These are phyloP conservation scores for Pygmarrhopalites habei DNA, from an alignment of 1,140 invertebrate genomes.

Conservation along the genomic window DNA sequence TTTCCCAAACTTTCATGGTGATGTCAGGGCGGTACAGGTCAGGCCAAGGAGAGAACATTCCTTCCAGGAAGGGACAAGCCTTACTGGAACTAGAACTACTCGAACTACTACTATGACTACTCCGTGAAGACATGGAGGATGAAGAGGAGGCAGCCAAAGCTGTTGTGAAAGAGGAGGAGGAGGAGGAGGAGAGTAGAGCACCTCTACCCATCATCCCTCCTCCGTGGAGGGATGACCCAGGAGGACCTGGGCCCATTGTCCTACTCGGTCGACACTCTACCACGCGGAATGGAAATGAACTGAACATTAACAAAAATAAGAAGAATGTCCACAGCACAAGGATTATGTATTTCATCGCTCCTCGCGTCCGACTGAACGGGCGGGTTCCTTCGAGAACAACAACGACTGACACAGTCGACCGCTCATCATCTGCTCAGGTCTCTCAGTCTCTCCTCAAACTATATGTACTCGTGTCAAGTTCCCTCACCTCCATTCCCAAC, in stretches of 20 bases:
- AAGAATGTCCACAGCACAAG: conserved; percentile 36
- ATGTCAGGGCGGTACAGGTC: conserved; percentile 34
- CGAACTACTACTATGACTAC: neutral
- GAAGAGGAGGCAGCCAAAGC: conserved; percentile 1
- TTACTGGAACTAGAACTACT: neutral
- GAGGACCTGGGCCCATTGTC: conserved; percentile 34
- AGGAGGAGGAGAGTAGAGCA: neutral
- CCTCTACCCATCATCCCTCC: neutral
- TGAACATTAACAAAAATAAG: conserved; percentile 37
- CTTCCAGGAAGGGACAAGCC: conserved; percentile 24
- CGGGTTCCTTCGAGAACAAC: conserved; percentile 17
- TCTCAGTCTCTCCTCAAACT: neutral
- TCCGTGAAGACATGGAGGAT: neutral
- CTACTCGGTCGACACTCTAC: conserved; percentile 35
- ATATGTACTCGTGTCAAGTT: neutral
- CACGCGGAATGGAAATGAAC: conserved; percentile 38
- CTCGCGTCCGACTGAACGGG: conserved; percentile 17
- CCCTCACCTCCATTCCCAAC: conserved; percentile 3
- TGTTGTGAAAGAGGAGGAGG: neutral
- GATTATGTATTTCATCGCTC: conserved; percentile 39
- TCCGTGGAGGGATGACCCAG: neutral
- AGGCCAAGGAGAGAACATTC: conserved; percentile 24
- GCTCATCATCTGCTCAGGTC: conserved; percentile 7
- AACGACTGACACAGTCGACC: neutral
- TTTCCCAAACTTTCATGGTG: conserved; percentile 36